Conservation (phyloP, 1,140 invertebrate species). For the Panagrolaimus sp. region DNA sequence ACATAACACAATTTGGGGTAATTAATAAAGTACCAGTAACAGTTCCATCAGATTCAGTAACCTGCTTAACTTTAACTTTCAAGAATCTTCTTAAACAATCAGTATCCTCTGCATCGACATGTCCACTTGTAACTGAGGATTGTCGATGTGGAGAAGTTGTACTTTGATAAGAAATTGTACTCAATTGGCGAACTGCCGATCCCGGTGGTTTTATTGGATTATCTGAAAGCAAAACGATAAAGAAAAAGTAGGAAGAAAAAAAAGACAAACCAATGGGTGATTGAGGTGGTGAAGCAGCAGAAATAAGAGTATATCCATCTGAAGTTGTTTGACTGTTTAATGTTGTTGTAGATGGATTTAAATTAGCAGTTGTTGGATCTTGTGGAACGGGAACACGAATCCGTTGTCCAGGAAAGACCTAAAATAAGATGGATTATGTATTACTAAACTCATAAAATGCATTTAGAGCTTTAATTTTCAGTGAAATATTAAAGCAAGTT, state of each 20-base stretch:
- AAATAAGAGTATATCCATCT: not conserved
- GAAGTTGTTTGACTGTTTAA: not conserved
- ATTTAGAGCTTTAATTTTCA: no score
- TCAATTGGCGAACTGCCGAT: not conserved
- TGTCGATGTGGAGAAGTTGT: not conserved
- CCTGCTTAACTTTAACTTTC: slow-evolving; percentile 59
- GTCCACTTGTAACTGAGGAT: not conserved
- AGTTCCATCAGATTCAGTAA: slow-evolving; percentile 70
- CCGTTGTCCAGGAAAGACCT: slow-evolving; percentile 88
- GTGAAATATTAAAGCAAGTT: no score
- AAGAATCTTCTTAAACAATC: slow-evolving; percentile 60
- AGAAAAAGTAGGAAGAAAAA: not conserved
- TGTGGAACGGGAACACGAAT: slow-evolving; percentile 70
- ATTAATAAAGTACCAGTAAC: slow-evolving; percentile 87
- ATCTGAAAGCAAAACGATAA: not conserved
- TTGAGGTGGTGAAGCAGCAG: not conserved
- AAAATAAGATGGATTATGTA: slow-evolving; percentile 62
- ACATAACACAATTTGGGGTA: slow-evolving; percentile 97
- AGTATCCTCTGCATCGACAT: slow-evolving; percentile 47
- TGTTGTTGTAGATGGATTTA: not conserved
- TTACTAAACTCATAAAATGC: not conserved
- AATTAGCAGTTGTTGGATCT: slow-evolving; percentile 30
- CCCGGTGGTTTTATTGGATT: not conserved
- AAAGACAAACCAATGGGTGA: not conserved
- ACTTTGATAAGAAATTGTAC: not conserved